Evolutionary conservation across 2,113 vertebrate genomes (phyloP), one percentile per base, ranked within the genome.

Genomic region (Brachionichthys hirsutus): DNA sequence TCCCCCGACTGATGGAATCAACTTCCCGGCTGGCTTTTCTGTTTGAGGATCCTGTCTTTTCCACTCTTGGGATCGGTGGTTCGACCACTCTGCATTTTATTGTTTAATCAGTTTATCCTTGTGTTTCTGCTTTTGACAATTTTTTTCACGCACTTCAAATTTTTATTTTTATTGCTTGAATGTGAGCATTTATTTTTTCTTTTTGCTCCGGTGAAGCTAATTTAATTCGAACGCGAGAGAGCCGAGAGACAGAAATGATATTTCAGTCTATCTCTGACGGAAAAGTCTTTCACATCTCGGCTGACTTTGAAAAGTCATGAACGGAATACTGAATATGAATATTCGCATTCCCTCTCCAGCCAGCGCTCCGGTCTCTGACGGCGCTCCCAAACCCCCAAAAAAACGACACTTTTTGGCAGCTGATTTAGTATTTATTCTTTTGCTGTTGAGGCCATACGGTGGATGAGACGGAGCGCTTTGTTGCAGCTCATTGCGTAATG

Each of bases 401-500:
- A 57, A 62, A 19, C 35, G 67, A 75, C 75, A 75, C 62, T 71
- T 62, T 30, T 30, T 4, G 24, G 5, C 4, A 8, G 1, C 24
- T 30, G 3, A 6, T 30, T 75, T 40, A 67, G 74, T 75, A 52
- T 67, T 60, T 67, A 44, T 58, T 61, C 74, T 72, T 74, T 72
- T 69, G 75, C 80, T 75, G 70, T 58, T 54, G 67, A 53, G 54
- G 71, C 80, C 54, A 79, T 85, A 78, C 60, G 59, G 57, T 69
- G 74, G 80, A 76, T 75, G 76, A 82, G 87, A 84, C 80, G 68
- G 82, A 84, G 84, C 73, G 77, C 71, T 78, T 75, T 68, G 83
- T 88, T 81, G 73, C 81, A 86, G 82, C 77, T 87, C 85, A 85
- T 85, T 83, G 85, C 81, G 78, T 81, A 77, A 86, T 87, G 85